A percentile compares a stretch with the other conserved stretches of the same genome.
phyloP scores from a whole-genome alignment of 2,797 vertebrate genomes.

The Macroramphosus scolopax region DNA sequence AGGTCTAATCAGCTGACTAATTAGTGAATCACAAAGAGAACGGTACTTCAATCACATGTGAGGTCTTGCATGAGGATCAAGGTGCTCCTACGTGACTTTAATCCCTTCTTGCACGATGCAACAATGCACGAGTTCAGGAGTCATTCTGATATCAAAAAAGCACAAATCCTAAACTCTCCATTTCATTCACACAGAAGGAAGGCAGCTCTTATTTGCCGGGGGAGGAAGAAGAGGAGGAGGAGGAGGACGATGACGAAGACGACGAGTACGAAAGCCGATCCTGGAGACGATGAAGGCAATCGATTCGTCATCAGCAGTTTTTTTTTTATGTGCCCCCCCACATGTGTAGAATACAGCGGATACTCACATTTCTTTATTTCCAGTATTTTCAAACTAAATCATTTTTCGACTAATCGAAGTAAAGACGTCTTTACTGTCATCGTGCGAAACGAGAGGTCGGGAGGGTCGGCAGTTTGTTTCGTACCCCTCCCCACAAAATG shows the following conservation, averaged over 20 bases:
- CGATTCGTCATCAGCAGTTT: slow-evolving; percentile 3
- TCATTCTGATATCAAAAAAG: too few species aligned
- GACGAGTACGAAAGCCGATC: slow-evolving; percentile 95
- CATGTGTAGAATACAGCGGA: slow-evolving; percentile 25
- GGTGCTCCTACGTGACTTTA: too few species aligned
- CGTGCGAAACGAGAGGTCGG: slow-evolving; percentile 38
- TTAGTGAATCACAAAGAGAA: too few species aligned
- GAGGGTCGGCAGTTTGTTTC: slow-evolving; percentile 49
- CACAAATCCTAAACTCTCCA: too few species aligned
- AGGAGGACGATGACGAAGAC: slow-evolving; percentile 86
- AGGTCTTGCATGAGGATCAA: too few species aligned
- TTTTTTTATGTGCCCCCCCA: slow-evolving; percentile 10
- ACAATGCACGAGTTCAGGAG: too few species aligned
- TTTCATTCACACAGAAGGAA: slow-evolving; percentile 79
- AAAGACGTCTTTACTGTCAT: slow-evolving; percentile 41
- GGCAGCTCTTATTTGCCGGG: slow-evolving; percentile 87
- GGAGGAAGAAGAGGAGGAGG: slow-evolving; percentile 92
- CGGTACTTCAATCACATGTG: too few species aligned
- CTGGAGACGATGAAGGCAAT: slow-evolving; percentile 91
- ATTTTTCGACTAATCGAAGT: slow-evolving; percentile 60
- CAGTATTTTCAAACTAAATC: slow-evolving; percentile 72
- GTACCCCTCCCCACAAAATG: slow-evolving; percentile 59
- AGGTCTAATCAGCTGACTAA: too few species aligned
- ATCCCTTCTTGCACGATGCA: too few species aligned
- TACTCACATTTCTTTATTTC: slow-evolving; percentile 34